Base-by-base conservation (phyloP, 2,113 vertebrate genomes). In the Patagioenas fasciata region DNA sequence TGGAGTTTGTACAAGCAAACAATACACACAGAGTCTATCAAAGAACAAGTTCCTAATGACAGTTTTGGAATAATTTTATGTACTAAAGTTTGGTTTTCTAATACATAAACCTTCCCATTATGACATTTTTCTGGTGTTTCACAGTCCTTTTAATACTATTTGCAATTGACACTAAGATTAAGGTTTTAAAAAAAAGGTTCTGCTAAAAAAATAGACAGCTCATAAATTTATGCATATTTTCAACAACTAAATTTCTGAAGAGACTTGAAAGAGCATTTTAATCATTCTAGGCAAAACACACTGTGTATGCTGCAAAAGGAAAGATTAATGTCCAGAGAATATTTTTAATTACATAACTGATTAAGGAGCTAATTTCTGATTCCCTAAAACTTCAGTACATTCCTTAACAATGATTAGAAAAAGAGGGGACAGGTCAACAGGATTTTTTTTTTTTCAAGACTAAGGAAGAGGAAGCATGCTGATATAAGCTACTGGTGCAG, bases 21-120 rank as follows among this genome's bases (percentile, higher is more conserved):
- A 15, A 3, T 58, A 18, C 42, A 25, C 17, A 36, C 1, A 62
- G n/a, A 73, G 2, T 6, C 25, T 31, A 19, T 0, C 0, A 7
- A 87, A 79, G 25, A 91, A n/a, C 2, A 24, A 81, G 21, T 50
- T 71, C 6, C 5, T 78, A 66, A 70, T 2, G 3, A 66, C 7
- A 66, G 14, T 42, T 89, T 65, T 29, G 14, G 50, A 21, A 23
- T 57, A 42, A 25, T 85, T 85, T 36, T 51, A 65, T 72, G 5
- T 25, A 26, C 7, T 75, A 18, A 11, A 64, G 47, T 64, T 71
- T 36, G 15, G 0, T 78, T 61, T 73, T 84, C 6, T 73, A 7
- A 53, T 48, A 38, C 8, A 38, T 62, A 73, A 80, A 65, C 24
- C 2, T 79, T 66, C 15, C 79, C 12, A 29, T 56, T 3, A 28